Conservation (phyloP, 2,797 vertebrate genomes). For the Bovichtus variegatus region DNA sequence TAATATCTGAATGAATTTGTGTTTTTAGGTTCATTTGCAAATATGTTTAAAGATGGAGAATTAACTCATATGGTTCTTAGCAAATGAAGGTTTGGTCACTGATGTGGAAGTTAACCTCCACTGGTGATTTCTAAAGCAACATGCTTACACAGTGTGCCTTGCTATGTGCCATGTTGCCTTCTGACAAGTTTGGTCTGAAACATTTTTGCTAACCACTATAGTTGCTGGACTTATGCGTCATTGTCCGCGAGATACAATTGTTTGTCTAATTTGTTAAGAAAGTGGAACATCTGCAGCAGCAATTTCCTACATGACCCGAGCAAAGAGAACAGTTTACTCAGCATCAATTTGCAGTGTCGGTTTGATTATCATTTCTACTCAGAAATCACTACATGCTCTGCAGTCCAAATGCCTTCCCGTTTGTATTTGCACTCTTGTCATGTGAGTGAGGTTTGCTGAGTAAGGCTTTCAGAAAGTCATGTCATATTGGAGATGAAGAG, state of each 20-base stretch:
- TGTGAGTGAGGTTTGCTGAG: slow-evolving; percentile 64
- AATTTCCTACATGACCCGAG: neutral
- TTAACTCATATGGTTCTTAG: neutral
- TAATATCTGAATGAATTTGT: neutral
- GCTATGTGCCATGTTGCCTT: neutral
- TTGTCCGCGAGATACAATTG: neutral
- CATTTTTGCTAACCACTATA: neutral
- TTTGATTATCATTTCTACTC: slow-evolving; percentile 45
- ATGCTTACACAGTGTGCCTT: neutral
- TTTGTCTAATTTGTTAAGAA: slow-evolving; percentile 13
- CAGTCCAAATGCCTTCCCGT: slow-evolving; percentile 38
- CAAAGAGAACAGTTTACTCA: slow-evolving; percentile 15
- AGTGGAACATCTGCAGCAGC: neutral
- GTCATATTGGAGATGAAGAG: slow-evolving; percentile 70
- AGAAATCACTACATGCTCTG: slow-evolving; percentile 34
- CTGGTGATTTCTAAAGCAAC: neutral
- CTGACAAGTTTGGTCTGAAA: neutral
- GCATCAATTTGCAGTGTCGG: slow-evolving; percentile 15
- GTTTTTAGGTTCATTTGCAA: neutral
- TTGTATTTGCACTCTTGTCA: slow-evolving; percentile 39
- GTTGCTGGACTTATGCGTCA: neutral
- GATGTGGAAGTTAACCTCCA: neutral
- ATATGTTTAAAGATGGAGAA: neutral
- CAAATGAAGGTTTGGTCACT: neutral
- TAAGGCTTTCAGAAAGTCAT: slow-evolving; percentile 60